phyloP scores from a whole-genome alignment of 2,888 invertebrate species.

The Ernsta delagoae region DNA sequence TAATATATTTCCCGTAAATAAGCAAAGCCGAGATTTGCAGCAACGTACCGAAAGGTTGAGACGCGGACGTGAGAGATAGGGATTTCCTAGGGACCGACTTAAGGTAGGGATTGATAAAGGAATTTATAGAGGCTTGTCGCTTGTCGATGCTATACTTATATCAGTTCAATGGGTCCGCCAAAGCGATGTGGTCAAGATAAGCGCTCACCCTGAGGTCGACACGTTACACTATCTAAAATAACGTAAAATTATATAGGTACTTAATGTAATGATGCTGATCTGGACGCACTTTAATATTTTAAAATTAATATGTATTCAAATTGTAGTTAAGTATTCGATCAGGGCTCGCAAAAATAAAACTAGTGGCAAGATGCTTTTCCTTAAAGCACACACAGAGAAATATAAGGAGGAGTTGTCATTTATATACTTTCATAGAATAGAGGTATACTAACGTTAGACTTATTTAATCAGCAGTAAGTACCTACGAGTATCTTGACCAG shows the following conservation, averaged over 20 bases:
- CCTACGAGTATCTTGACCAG: no score
- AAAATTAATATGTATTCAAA: no score
- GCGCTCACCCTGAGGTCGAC: constrained; percentile 51
- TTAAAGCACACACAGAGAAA: no score
- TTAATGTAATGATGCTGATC: constrained; percentile 14
- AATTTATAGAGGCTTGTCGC: constrained; percentile 31
- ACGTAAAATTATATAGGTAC: constrained; percentile 52
- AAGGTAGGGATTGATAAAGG: constrained; percentile 29
- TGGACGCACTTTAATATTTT: background rate
- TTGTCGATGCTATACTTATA: no score
- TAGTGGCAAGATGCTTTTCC: no score
- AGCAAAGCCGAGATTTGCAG: constrained; percentile 1
- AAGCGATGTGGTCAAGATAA: constrained; percentile 54
- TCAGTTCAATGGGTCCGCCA: constrained; percentile 47
- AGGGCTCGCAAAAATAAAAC: no score
- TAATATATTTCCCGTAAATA: background rate
- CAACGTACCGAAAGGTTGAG: background rate
- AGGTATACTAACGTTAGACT: no score
- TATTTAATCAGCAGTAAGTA: no score
- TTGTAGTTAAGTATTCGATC: no score
- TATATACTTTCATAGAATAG: no score
- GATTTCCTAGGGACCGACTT: constrained; percentile 16
- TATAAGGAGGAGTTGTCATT: no score
- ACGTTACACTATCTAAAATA: constrained; percentile 50
- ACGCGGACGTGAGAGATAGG: constrained; percentile 17